Base-by-base conservation (phyloP, 1,140 invertebrate species). In the Halesus radiatus region DNA sequence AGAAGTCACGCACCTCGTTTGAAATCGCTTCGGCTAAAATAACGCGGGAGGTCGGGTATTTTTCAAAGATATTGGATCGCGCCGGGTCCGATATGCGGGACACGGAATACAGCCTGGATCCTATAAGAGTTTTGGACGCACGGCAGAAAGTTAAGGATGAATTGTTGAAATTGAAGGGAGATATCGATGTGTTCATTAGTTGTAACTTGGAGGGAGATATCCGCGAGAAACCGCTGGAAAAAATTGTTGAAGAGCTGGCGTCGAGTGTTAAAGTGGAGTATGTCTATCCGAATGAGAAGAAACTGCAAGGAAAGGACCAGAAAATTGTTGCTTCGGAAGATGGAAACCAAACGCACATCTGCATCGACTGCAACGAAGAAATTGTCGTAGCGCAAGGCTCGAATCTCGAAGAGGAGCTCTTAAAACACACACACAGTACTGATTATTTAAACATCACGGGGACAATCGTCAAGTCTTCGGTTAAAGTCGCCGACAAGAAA, bases 11-110 rank as follows among this genome's bases (percentile, higher is more conserved):
- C 50, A 56, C 64, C 4, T 79, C 82, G 20, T 83, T 76, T 53
- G 53, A 70, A 37, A 54, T 22, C 16, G 68, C 70, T 1, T 20
- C 70, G 3, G 32, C 76, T 13, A 80, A 80, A 64, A 45, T 83
- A 13, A 18, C 37, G 1, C 64, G 79, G 16, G 82, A 83, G 64
- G 37, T 78, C n/a, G 53, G 75, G 18, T 83, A 83, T 53, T 83
- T 83, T 50, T 54, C 20, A 0, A 77, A 54, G 45, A 83, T 83
- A 23, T 20, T 83, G 18, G 62, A 37, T 18, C 56, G 68, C 1
- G 76, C 79, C 8, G 72, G 76, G 18, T 72, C 52, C n/a, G 82
- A 83, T 37, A 58, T 83, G 45, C 58, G 45, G 10, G 52, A 62
- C 15, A 76, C 79, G 3, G 82, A 83, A 45, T 79, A 77, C 23